These are phyloP conservation scores for Eublepharis macularius DNA, from an alignment of 2,113 vertebrate genomes.

Conservation along the genomic window DNA sequence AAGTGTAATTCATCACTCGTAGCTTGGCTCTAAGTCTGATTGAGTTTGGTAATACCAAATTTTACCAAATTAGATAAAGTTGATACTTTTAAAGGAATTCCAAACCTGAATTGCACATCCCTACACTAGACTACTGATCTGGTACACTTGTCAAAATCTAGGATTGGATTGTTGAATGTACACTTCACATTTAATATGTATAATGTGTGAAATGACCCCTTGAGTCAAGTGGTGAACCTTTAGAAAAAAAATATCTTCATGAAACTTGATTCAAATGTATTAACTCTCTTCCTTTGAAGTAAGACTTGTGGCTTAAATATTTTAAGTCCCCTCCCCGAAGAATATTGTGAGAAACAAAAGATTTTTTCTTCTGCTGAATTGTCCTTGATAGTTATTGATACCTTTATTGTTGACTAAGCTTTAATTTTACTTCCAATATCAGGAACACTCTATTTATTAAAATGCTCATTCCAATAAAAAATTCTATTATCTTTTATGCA, in stretches of 20 bases:
- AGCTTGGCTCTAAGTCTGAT: too few species aligned
- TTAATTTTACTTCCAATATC: constrained; percentile 33
- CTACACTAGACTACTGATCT: neutral
- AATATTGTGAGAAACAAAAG: neutral
- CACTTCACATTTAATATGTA: neutral
- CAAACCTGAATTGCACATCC: too few species aligned
- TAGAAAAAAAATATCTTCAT: too few species aligned
- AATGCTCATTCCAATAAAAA: constrained; percentile 18
- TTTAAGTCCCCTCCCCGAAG: neutral
- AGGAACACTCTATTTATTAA: constrained; percentile 21
- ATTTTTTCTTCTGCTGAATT: neutral
- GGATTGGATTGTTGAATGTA: neutral
- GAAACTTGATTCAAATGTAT: too few species aligned
- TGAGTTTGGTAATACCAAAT: too few species aligned
- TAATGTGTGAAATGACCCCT: neutral
- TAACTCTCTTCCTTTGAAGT: too few species aligned
- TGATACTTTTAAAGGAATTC: too few species aligned
- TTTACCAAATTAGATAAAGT: too few species aligned
- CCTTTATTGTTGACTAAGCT: constrained; percentile 17
- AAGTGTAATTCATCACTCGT: too few species aligned
- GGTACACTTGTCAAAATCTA: neutral
- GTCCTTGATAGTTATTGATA: neutral
- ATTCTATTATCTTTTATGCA: constrained; percentile 6
- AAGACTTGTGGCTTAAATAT: neutral
- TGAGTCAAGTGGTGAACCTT: too few species aligned